Conservation (phyloP, 2,888 invertebrate genomes). For the Sinhomidia bicolor region DNA sequence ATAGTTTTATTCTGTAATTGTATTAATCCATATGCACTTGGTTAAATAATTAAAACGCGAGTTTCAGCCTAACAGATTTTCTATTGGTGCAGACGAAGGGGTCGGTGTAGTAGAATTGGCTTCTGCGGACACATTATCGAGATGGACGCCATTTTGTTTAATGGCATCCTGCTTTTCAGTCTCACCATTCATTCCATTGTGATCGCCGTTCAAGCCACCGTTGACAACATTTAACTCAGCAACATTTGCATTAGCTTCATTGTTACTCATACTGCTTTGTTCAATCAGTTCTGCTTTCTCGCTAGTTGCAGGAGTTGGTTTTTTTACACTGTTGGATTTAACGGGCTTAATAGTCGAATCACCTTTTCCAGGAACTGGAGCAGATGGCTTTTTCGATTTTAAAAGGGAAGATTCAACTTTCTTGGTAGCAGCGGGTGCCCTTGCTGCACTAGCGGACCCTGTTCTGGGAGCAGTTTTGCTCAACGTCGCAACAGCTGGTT, state of each 20-base stretch:
- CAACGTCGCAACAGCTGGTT: conserved; percentile 18
- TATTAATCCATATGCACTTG: conserved; percentile 2
- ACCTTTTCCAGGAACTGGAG: neutral
- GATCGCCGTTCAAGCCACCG: conserved; percentile 30
- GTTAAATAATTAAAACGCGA: neutral
- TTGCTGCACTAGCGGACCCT: conserved; percentile 64
- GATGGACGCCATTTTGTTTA: conserved; percentile 48
- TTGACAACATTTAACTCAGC: conserved; percentile 22
- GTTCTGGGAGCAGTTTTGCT: conserved; percentile 63
- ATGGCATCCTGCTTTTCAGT: conserved; percentile 62
- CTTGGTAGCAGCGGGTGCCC: conserved; percentile 66
- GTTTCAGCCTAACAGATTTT: conserved; percentile 46
- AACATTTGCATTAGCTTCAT: neutral
- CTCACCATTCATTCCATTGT: conserved; percentile 33
- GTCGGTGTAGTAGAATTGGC: neutral
- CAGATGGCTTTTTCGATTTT: conserved; percentile 25
- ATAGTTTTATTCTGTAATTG: neutral
- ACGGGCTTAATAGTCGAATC: neutral
- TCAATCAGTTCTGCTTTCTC: conserved; percentile 24
- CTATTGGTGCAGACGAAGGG: neutral
- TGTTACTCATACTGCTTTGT: conserved; percentile 10
- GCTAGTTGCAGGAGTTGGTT: neutral
- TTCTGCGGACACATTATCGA: neutral
- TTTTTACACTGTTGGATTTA: neutral
- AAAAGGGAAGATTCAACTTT: conserved; percentile 78